Conservation (phyloP, 2,797 vertebrate species). For the Gorsachius magnificus region DNA sequence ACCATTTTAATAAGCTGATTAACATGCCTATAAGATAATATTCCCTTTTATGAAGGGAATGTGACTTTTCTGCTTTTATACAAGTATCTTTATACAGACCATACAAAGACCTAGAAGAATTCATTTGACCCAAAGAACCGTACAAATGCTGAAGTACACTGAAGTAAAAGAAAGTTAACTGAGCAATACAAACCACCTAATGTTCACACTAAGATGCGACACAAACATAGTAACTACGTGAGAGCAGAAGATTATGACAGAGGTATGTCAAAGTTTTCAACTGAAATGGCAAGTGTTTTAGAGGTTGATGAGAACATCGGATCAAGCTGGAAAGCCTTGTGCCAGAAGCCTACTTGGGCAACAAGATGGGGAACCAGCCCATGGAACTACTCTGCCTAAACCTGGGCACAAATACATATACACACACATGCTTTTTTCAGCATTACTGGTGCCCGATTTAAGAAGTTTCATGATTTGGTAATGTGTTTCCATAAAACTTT, state of each 20-base stretch:
- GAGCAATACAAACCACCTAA: not conserved
- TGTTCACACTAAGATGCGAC: not conserved
- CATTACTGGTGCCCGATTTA: not conserved
- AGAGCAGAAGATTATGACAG: not conserved
- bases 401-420: not conserved
- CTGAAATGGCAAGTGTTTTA: not conserved
- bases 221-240: not conserved
- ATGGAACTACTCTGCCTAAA: not conserved
- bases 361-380: not conserved
- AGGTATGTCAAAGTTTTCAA: not conserved
- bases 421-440: not conserved
- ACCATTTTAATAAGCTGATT: not conserved
- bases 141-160: accelerated
- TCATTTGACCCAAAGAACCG: not conserved
- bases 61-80: not conserved
- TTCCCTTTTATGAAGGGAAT: not conserved
- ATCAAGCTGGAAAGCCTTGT: not conserved
- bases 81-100: not conserved
- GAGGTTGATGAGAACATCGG: not conserved
- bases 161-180: not conserved
- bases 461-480: not conserved
- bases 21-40: not conserved
- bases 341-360: not conserved
- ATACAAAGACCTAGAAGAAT: not conserved
- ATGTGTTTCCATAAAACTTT: not conserved